Conservation (phyloP, 2,113 vertebrate genomes). For the Tetrax tetrax region DNA sequence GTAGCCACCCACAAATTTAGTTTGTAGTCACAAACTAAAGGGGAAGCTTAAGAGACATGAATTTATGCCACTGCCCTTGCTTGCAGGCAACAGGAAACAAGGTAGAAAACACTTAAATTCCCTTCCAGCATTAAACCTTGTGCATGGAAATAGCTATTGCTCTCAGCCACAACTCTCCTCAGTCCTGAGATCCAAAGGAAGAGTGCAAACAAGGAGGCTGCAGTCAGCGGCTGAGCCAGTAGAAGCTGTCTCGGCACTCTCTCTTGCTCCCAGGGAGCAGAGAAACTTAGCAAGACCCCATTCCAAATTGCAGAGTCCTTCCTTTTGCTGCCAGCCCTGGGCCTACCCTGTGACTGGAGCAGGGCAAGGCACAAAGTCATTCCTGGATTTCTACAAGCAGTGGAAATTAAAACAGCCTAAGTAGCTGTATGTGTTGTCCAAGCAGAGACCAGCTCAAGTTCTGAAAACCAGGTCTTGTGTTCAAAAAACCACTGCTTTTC, state of each 20-base stretch:
- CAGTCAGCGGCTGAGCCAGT: neutral
- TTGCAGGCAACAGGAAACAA: neutral
- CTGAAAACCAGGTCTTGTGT: neutral
- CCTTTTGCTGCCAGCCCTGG: neutral
- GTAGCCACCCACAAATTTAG: neutral
- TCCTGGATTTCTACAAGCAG: neutral
- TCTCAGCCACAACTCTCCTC: neutral
- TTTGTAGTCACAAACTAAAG: neutral
- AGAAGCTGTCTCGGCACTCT: neutral
- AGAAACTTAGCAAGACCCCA: neutral
- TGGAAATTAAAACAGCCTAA: neutral
- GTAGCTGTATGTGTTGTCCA: neutral
- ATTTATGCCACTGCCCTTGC: neutral
- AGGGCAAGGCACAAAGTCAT: neutral
- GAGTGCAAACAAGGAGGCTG: neutral
- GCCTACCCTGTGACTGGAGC: neutral
- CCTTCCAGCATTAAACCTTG: neutral
- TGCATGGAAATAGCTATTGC: neutral
- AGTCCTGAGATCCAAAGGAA: neutral
- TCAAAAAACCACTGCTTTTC: neutral
- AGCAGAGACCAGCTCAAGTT: neutral
- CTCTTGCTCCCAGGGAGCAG: neutral
- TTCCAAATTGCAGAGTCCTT: neutral
- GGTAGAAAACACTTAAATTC: neutral
- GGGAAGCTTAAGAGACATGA: neutral